A percentile compares a stretch with the other conserved stretches of the same genome.
These are phyloP conservation scores for Camelus dromedarius DNA, from an alignment of 2,113 vertebrate genomes.

Conservation along the genomic window DNA sequence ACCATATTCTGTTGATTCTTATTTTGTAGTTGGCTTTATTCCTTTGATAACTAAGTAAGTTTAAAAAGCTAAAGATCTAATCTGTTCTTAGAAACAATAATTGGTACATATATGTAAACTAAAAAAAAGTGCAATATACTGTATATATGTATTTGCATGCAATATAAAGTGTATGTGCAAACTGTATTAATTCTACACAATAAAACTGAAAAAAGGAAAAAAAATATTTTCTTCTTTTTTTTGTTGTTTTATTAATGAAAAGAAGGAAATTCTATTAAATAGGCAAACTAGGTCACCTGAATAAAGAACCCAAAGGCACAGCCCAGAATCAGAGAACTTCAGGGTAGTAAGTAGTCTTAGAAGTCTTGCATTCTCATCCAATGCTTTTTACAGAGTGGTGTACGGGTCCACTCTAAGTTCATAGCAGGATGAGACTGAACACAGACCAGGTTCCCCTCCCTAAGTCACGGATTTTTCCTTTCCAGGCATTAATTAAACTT, in stretches of 20 bases:
- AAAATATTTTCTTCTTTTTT: neutral
- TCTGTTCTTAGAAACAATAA: too few species aligned
- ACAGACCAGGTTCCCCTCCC: neutral
- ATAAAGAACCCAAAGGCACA: neutral
- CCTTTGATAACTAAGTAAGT: too few species aligned
- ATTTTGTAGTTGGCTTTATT: too few species aligned
- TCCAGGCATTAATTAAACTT: neutral
- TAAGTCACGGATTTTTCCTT: neutral
- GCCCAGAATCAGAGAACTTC: neutral
- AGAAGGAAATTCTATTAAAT: neutral
- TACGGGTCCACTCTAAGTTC: neutral
- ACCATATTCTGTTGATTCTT: too few species aligned
- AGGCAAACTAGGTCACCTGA: neutral
- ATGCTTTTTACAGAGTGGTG: neutral
- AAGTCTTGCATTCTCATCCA: neutral
- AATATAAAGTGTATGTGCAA: too few species aligned
- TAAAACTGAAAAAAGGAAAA: too few species aligned
- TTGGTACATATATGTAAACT: too few species aligned
- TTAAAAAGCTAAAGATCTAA: too few species aligned
- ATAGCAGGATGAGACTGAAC: neutral
- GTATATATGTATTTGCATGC: too few species aligned
- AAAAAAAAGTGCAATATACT: too few species aligned
- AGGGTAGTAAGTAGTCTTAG: neutral
- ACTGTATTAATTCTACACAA: too few species aligned
- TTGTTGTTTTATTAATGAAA: neutral